phyloP scores from a whole-genome alignment of 1,140 invertebrate species.

The Drosophila azteca region DNA sequence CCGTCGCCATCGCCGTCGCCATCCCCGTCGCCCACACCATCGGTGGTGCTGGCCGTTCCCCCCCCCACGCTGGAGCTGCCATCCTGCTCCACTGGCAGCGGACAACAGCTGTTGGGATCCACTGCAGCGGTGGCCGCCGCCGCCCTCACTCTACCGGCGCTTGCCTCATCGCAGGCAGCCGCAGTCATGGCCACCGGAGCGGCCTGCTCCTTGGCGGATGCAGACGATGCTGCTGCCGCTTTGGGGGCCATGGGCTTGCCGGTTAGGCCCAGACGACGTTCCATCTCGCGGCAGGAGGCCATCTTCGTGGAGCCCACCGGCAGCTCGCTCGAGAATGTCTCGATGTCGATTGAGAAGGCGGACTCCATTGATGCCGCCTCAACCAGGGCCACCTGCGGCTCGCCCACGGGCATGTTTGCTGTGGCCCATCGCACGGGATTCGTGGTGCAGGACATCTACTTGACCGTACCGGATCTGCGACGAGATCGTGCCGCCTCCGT shows the following conservation, averaged over 20 bases:
- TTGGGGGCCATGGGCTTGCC: slow-evolving; percentile 63
- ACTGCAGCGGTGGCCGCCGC: slow-evolving; percentile 21
- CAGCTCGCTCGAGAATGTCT: slow-evolving; percentile 87
- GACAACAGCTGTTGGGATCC: slow-evolving; percentile 25
- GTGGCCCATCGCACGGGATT: slow-evolving; percentile 52
- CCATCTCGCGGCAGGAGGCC: slow-evolving; percentile 91
- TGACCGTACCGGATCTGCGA: slow-evolving; percentile 91
- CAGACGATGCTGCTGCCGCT: slow-evolving; percentile 49
- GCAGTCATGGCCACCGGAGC: slow-evolving; percentile 1
- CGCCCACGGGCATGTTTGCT: slow-evolving; percentile 39
- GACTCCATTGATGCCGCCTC: slow-evolving; percentile 84
- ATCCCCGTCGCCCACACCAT: slow-evolving; percentile 80
- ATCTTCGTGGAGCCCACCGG: slow-evolving; percentile 89
- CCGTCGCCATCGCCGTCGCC: too few relatives aligned
- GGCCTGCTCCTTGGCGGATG: slow-evolving; percentile 61
- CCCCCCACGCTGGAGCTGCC: slow-evolving; percentile 84
- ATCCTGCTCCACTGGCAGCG: slow-evolving; percentile 34
- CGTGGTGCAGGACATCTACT: slow-evolving; percentile 89
- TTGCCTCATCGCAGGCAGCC: slow-evolving; percentile 18
- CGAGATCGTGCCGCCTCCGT: slow-evolving; percentile 93
- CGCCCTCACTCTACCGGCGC: slow-evolving; percentile 27
- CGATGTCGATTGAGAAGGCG: slow-evolving; percentile 84
- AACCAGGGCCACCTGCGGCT: slow-evolving; percentile 75
- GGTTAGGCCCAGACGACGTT: slow-evolving; percentile 85
- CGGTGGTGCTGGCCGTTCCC: slow-evolving; percentile 52